Conservation (phyloP, 1,140 invertebrate species). For the Drosophila micromelanica region DNA sequence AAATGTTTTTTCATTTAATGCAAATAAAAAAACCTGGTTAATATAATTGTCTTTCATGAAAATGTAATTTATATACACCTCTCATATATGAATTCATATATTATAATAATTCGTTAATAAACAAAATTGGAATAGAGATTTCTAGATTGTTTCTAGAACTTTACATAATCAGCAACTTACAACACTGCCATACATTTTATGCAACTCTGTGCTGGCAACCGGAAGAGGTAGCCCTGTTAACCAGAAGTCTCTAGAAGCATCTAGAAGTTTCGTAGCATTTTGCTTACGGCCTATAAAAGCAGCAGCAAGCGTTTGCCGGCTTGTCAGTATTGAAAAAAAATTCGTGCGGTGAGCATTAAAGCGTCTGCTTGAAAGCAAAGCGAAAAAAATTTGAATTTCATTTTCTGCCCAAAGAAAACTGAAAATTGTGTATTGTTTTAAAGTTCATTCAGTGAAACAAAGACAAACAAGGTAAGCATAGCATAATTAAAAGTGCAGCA, state of each 20-base stretch:
- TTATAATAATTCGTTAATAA: background rate
- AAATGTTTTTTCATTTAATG: too few species aligned
- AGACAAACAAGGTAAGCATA: slow-evolving; percentile 45
- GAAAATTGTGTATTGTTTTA: slow-evolving; percentile 49
- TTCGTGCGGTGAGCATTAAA: slow-evolving; percentile 51
- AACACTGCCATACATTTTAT: slow-evolving; percentile 21
- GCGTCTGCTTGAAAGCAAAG: slow-evolving; percentile 41
- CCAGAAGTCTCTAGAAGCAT: slow-evolving; percentile 51
- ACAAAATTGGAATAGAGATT: background rate
- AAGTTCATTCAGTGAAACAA: slow-evolving; percentile 61
- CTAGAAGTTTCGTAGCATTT: slow-evolving; percentile 62
- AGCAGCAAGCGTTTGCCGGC: slow-evolving; percentile 31
- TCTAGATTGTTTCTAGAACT: slow-evolving; percentile 7
- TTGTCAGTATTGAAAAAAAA: slow-evolving; percentile 60
- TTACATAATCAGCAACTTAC: slow-evolving; percentile 1
- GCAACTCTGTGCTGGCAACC: slow-evolving; percentile 40
- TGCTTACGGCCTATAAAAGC: slow-evolving; percentile 58
- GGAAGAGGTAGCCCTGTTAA: slow-evolving; percentile 56
- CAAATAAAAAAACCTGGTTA: background rate
- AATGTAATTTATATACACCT: too few species aligned
- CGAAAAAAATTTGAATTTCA: slow-evolving; percentile 55
- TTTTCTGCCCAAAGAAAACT: slow-evolving; percentile 59
- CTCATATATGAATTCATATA: background rate
- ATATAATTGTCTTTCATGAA: too few species aligned
- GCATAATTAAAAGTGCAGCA: background rate